Conservation (phyloP, 2,888 invertebrate genomes). For the Tridacna crocea region DNA sequence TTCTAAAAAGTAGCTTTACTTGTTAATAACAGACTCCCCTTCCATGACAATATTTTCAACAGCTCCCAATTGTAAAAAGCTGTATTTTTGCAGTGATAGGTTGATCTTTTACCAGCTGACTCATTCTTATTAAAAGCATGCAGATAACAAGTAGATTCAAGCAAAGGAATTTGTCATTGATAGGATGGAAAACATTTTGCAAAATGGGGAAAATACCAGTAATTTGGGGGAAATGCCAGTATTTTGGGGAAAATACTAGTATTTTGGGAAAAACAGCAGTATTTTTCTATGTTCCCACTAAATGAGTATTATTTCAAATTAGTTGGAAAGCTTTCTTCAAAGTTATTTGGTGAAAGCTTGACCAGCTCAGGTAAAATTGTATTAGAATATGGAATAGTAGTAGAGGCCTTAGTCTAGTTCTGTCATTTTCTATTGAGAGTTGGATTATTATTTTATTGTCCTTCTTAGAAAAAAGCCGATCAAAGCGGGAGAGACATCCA, state of each 20-base stretch:
- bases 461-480: not conserved
- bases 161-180: no score
- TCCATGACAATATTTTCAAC: no score
- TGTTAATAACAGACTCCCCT: no score
- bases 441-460: not conserved
- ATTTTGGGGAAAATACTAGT: not conserved
- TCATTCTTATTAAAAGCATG: no score
- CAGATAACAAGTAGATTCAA: no score
- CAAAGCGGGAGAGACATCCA: constrained; percentile 13
- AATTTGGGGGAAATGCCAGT: not conserved
- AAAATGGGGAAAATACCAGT: not conserved
- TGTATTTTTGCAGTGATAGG: no score
- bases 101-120: no score
- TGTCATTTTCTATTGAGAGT: not conserved
- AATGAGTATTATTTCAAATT: no score
- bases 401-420: not conserved
- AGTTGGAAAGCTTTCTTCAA: no score
- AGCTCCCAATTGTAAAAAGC: no score
- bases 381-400: not conserved
- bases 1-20: no score
- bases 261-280: not conserved
- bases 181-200: not conserved
- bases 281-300: not conserved
- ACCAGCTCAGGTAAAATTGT: not conserved
- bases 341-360: not conserved